Evolutionary conservation across 2,888 invertebrate genomes (phyloP), one percentile per base, ranked within the genome.

Genomic region (Clusia tigrina): DNA sequence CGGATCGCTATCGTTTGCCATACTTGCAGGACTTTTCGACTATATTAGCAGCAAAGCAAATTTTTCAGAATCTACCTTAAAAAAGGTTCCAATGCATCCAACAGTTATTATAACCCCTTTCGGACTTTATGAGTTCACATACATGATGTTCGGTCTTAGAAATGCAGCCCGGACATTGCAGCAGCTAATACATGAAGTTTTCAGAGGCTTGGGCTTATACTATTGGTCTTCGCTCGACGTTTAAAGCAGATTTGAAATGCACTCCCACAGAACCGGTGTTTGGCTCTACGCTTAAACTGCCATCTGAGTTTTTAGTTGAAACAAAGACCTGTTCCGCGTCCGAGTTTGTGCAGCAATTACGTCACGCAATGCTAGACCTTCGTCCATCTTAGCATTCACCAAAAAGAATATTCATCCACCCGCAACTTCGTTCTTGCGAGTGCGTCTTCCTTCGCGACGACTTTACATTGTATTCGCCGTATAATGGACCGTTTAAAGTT

Each of bases 131-230:
- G 79, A 80, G 63, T 77, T 71, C 55, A 23, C 65, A 1, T 54
- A 38, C 5, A 81, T 79, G 78, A 65, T 74, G 0, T 81, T 78
- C 57, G 78, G 80, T 1, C 66, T 81, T 2, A 60, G 72, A 0
- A 79, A 78, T 55, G 78, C 78, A 1, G 75, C 72, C 2, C 75
- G 75, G 38, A 76, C 77, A 0, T 81, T 80, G 58, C 76, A 78
- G 60, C 64, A 77, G 0, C 74, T 76, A 53, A 75, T 81, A 51
- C 68, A 81, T 52, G 64, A 71, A 2, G 66, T 76, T 2, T 3
- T 53, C 10, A n/a, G 15, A 18, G 53, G 53, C 12, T 20, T 53
- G 9, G 3, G 3, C 2, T 53, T 52, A 26, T 17, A 52, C 25
- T 48, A n/a, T 32, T 5, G 32, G 32, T 12, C 12, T 32, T 9